Evolutionary conservation across 2,113 vertebrate genomes (phyloP).

Genomic region (Upupa epops): DNA sequence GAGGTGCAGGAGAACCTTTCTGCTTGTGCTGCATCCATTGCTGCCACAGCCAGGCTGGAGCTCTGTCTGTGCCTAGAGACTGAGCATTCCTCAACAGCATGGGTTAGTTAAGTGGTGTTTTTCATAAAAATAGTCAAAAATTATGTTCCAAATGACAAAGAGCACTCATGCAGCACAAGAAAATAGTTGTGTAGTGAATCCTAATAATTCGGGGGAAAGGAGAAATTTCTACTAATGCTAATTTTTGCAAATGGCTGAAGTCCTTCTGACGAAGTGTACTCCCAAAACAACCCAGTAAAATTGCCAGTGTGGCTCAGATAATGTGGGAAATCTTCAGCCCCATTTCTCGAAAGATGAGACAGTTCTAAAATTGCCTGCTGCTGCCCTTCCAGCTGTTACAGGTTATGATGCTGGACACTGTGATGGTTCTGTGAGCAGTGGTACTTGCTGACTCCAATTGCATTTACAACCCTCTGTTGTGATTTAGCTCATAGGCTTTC

Average conservation of each 20-base stretch:
- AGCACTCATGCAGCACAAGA: not conserved
- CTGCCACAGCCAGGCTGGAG: not conserved
- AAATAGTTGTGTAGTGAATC: not conserved
- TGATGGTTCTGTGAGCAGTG: not conserved
- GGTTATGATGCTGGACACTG: not conserved
- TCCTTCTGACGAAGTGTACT: not conserved
- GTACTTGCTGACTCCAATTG: not conserved
- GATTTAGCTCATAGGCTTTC: not conserved
- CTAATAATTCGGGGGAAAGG: not conserved
- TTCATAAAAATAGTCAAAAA: not conserved
- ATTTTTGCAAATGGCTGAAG: not conserved
- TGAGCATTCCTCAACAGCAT: not conserved
- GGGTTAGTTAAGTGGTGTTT: not conserved
- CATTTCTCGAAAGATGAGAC: not conserved
- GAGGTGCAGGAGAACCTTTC: accelerated
- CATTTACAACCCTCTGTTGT: not conserved
- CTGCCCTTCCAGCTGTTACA: not conserved
- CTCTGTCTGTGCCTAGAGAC: not conserved
- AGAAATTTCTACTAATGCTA: not conserved
- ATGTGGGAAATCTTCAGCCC: not conserved
- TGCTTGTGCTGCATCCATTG: not conserved
- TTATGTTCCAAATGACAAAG: not conserved
- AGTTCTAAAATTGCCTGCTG: not conserved
- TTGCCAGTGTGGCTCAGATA: not conserved
- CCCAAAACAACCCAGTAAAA: not conserved